Evolutionary conservation across 2,888 invertebrate genomes (phyloP).

Genomic region (Oxystoma pomonae): DNA sequence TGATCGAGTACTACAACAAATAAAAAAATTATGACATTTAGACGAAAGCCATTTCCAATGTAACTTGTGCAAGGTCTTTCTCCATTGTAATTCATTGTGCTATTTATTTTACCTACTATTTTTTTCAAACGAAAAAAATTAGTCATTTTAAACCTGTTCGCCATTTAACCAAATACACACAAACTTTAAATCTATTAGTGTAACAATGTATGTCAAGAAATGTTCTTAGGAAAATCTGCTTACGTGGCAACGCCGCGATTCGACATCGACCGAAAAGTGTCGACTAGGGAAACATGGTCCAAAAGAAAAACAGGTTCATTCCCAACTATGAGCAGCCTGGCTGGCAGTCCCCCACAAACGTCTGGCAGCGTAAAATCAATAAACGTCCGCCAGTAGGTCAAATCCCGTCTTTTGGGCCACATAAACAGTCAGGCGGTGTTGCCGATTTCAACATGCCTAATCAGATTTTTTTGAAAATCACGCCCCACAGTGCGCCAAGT

Average conservation of each 20-base stretch:
- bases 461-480: neutral
- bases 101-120: too few relatives aligned
- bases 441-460: conserved; percentile 4
- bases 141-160: too few relatives aligned
- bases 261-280: conserved; percentile 11
- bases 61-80: too few relatives aligned
- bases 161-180: too few relatives aligned
- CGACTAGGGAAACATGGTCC: neutral
- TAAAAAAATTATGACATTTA: too few relatives aligned
- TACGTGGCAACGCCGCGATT: neutral
- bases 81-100: too few relatives aligned
- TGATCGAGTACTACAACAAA: too few relatives aligned
- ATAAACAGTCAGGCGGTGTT: conserved; percentile 5
- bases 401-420: conserved; percentile 19
- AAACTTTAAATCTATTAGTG: too few relatives aligned
- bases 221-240: neutral
- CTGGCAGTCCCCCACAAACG: neutral
- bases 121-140: too few relatives aligned
- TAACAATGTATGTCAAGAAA: too few relatives aligned
- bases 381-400: conserved; percentile 39
- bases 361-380: conserved; percentile 36
- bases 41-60: too few relatives aligned
- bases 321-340: neutral
- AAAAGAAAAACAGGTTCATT: conserved; percentile 2
- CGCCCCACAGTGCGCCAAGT: neutral